Evolutionary conservation across 2,797 vertebrate species (phyloP).

Genomic region (Crenuchus spilurus): DNA sequence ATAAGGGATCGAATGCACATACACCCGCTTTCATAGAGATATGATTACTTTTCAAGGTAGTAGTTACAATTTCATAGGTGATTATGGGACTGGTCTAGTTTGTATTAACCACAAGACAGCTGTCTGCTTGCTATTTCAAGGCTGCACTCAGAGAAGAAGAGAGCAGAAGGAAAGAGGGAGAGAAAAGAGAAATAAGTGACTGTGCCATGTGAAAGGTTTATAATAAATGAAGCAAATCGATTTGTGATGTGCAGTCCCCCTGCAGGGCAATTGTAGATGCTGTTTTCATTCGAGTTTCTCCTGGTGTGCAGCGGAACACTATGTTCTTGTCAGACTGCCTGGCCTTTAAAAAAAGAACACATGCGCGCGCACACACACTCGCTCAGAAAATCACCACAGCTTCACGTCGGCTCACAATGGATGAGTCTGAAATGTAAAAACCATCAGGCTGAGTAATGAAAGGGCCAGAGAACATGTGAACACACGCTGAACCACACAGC

Average conservation of each 20-base stretch:
- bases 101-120: background rate
- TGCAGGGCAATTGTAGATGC: constrained; percentile 45
- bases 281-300: constrained; percentile 47
- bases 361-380: background rate
- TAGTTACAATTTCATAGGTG: too few relatives aligned
- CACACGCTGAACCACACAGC: background rate
- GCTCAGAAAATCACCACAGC: constrained; percentile 11
- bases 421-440: constrained; percentile 42
- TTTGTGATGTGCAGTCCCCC: constrained; percentile 43
- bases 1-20: too few relatives aligned
- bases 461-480: constrained; percentile 28
- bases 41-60: too few relatives aligned
- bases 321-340: constrained; percentile 53
- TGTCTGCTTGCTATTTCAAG: background rate
- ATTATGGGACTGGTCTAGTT: constrained; percentile 6
- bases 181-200: constrained; percentile 3
- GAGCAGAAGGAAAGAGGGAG: background rate
- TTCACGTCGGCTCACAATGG: constrained; percentile 14
- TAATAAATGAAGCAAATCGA: constrained; percentile 40
- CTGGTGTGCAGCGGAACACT: constrained; percentile 41
- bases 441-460: constrained; percentile 26
- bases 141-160: background rate
- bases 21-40: too few relatives aligned
- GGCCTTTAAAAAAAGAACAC: constrained; percentile 31
- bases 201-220: constrained; percentile 28